A percentile compares a stretch with the other conserved stretches of the same genome.
Evolutionary conservation across 2,797 vertebrate species (phyloP).

Genomic region (Pelobates cultripes): DNA sequence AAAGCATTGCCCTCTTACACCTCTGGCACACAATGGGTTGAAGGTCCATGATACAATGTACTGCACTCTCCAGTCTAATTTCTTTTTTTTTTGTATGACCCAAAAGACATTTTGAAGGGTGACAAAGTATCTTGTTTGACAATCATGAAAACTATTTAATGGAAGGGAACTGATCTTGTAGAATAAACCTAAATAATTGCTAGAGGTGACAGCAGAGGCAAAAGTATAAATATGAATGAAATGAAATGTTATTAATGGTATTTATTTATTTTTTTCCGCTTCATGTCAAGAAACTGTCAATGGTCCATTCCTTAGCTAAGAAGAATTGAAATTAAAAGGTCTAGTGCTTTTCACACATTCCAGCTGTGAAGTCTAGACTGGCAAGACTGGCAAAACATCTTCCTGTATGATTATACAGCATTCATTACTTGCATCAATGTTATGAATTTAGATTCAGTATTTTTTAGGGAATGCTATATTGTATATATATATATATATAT

Average conservation of each 20-base stretch:
- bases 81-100: background rate
- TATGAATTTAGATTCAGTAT: too few relatives aligned
- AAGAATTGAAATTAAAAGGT: constrained; percentile 10
- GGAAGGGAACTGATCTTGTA: background rate
- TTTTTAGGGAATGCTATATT: too few relatives aligned
- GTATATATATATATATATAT: too few relatives aligned
- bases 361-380: constrained; percentile 17
- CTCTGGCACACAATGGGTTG: background rate
- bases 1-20: background rate
- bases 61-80: constrained; percentile 12
- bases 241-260: background rate
- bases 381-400: background rate
- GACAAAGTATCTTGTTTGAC: constrained; percentile 5
- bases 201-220: background rate
- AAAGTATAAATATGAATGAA: background rate
- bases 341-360: background rate
- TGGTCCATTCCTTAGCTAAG: background rate
- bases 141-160: background rate
- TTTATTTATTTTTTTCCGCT: constrained; percentile 11
- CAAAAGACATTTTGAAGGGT: constrained; percentile 1
- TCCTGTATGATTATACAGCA: background rate
- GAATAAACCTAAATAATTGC: background rate
- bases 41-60: constrained; percentile 19
- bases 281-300: background rate
- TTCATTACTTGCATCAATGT: too few relatives aligned